Conservation (phyloP, 2,113 vertebrate species). For the Atherinomorus stipes region DNA sequence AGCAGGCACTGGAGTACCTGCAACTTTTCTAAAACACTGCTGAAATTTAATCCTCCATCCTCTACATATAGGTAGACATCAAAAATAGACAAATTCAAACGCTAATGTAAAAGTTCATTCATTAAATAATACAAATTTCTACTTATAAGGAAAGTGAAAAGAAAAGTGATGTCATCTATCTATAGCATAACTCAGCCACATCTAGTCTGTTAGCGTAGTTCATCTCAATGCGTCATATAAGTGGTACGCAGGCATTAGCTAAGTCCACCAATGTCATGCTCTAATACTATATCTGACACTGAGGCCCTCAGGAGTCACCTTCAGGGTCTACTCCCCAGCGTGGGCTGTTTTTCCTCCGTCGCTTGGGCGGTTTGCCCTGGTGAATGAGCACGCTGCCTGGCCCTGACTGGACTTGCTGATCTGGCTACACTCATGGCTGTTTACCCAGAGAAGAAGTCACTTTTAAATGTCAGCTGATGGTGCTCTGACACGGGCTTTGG, state of each 20-base stretch:
- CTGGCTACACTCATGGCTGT: constrained; percentile 47
- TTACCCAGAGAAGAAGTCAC: constrained; percentile 61
- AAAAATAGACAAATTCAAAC: too few species aligned
- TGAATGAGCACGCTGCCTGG: constrained; percentile 28
- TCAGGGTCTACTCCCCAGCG: constrained; percentile 39
- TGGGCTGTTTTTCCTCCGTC: constrained; percentile 31
- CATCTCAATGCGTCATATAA: constrained; percentile 18
- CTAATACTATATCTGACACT: constrained; percentile 62
- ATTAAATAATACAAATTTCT: too few species aligned
- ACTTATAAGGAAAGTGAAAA: too few species aligned
- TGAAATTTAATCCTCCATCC: too few species aligned
- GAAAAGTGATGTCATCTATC: not conserved
- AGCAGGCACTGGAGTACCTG: too few species aligned
- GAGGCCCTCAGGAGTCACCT: constrained; percentile 46
- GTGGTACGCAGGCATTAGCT: constrained; percentile 7
- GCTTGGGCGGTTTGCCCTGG: constrained; percentile 36
- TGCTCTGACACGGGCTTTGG: constrained; percentile 37
- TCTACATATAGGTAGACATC: too few species aligned
- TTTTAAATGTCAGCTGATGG: constrained; percentile 74
- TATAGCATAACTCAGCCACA: not conserved
- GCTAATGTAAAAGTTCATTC: too few species aligned
- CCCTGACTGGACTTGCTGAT: constrained; percentile 26
- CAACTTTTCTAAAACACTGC: too few species aligned
- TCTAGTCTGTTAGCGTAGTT: not conserved
- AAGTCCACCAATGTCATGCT: constrained; percentile 56